Base-by-base conservation (phyloP, 1,140 invertebrate species). In the Zaprionus tsacasi region DNA sequence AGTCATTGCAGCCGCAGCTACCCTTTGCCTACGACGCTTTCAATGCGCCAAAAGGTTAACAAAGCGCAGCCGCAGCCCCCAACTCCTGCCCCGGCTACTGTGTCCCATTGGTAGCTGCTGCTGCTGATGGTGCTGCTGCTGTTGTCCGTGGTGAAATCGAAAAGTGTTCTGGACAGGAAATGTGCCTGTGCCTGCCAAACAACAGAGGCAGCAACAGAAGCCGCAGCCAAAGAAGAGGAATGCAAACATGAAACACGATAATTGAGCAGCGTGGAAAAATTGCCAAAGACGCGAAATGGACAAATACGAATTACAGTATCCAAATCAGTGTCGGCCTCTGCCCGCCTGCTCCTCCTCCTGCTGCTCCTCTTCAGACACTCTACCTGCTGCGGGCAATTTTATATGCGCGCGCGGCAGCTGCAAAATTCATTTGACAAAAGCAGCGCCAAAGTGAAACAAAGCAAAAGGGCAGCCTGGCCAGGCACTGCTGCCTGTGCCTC, bases 281-380 rank as follows among this genome's bases (percentile, higher is more conserved):
- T 88, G 85, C 85, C 81, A 85, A 89, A 89, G 85, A 88, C 85
- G 85, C 85, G 85, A 88, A 88, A 89, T 85, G 85, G 85, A 89
- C 85, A 88, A 88, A 88, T 88, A 88, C 85, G 85, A 88, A 88
- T 88, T 89, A 88, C 85, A 81, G 85, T 85, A 88, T 89, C 85
- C 85, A 88, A 88, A 88, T 88, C 85, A 88, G 85, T 88, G 85
- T 89, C 78, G 80, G 82, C 78, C 27, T 73, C 15, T n/a, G 38
- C 25, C 15, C 21, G 38, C n/a, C n/a, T n/a, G n/a, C n/a, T n/a
- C n/a, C n/a, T n/a, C n/a, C n/a, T n/a, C 8, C 40, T 38, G 2
- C 48, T 27, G 27, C 15, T 54, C 43, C 6, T 43, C 7, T 33
- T 15, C 36, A 43, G 13, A 4, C 52, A 58, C 55, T 35, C 71